phyloP scores from a whole-genome alignment of 2,113 vertebrate genomes.

The Rhea pennata region DNA sequence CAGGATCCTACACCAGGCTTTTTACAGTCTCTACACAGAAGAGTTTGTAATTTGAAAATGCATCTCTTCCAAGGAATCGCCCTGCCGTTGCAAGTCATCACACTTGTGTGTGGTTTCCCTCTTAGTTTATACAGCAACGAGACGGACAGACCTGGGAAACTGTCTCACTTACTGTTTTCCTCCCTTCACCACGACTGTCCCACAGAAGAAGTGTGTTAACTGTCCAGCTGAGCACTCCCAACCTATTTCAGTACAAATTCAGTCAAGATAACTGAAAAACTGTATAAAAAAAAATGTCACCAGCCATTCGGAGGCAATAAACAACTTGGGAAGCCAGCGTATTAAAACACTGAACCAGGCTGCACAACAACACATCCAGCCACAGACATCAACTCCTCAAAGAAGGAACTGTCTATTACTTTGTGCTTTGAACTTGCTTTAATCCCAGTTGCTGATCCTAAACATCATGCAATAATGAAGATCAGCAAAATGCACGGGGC shows the following conservation, averaged over 20 bases:
- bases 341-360: background rate
- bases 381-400: background rate
- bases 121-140: background rate
- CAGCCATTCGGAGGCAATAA: background rate
- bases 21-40: background rate
- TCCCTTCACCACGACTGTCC: background rate
- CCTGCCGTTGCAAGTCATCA: background rate
- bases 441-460: background rate
- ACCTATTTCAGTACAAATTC: background rate
- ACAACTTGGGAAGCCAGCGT: background rate
- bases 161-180: background rate
- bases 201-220: background rate
- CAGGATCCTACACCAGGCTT: background rate
- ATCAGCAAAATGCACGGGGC: background rate
- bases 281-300: background rate
- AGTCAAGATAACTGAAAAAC: background rate
- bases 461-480: background rate
- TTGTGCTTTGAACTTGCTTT: background rate
- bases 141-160: background rate
- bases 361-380: background rate
- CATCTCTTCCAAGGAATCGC: background rate
- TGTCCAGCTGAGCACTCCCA: background rate
- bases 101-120: background rate
- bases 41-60: accelerated
- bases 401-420: background rate